Base-by-base conservation (phyloP, 2,113 vertebrate species). In the Microcebus tavaratra region DNA sequence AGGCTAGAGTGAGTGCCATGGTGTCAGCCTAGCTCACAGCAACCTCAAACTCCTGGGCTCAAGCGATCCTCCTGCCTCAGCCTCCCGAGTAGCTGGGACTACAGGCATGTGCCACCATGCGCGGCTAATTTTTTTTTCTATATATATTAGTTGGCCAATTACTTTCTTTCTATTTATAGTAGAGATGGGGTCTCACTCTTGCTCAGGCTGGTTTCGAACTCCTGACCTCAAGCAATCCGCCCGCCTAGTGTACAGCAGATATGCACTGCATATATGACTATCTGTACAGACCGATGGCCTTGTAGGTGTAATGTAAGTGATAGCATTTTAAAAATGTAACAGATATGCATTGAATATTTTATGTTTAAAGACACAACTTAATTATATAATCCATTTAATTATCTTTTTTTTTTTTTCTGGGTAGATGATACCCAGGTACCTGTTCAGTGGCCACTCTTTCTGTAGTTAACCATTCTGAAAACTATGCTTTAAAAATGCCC, bases 281-380 rank as follows among this genome's bases (percentile, higher is more conserved):
- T 3, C 27, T 39, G 10, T 1, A 13, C 6, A 94, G 55, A 86
- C 23, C 59, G 48, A 81, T 36, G 34, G 10, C 29, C 67, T 88
- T 31, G 20, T 13, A 87, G 48, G 55, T 68, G 79, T 50, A 79
- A 87, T 48, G 65, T 72, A 90, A 95, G 55, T 20, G 50, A 91
- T 84, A 82, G 72, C 0, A 0, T 67, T 79, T 95, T 88, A 88
- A 96, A 96, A 96, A 68, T 88, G 90, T 81, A 93, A 39, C n/a
- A 96, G 73, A 57, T 68, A 42, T 45, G 12, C 12, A 92, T 6
- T 93, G 59, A 88, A 68, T 95, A 87, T 91, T 93, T 94, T 59
- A 90, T 84, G 50, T 11, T 84, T 79, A 73, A 83, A 42, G 63
- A 57, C 17, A 93, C 21, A 81, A 82, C 70, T 82, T 45, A 45